Evolutionary conservation across 2,113 vertebrate species (phyloP).

Genomic region (Mustelus asterias): DNA sequence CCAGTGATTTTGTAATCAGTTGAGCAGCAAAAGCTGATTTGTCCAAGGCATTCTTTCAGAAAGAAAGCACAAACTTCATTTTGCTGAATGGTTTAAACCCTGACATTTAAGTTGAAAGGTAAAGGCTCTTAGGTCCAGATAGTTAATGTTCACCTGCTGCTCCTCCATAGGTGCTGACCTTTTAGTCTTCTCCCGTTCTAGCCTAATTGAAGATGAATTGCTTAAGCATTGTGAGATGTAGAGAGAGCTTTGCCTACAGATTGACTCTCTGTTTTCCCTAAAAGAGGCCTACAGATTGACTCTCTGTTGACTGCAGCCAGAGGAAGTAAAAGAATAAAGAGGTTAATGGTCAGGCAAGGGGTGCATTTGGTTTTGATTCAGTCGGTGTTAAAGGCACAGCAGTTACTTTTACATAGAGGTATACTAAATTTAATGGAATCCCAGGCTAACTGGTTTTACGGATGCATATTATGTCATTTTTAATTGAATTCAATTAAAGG

Average conservation of each 20-base stretch:
- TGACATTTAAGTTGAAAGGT: constrained; percentile 54
- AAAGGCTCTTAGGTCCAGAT: constrained; percentile 56
- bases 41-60: constrained; percentile 76
- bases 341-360: constrained; percentile 61
- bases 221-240: constrained; percentile 62
- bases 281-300: constrained; percentile 47
- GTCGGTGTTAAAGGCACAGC: constrained; percentile 68
- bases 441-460: not conserved
- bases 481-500: not conserved
- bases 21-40: constrained; percentile 89
- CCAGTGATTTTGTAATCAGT: constrained; percentile 91
- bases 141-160: constrained; percentile 75
- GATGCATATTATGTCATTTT: not conserved
- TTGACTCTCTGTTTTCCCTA: constrained; percentile 41
- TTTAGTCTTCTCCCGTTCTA: constrained; percentile 52
- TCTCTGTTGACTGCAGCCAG: constrained; percentile 56
- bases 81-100: constrained; percentile 68
- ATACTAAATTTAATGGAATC: constrained; percentile 58
- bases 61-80: constrained; percentile 74
- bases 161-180: constrained; percentile 69
- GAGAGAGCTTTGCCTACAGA: constrained; percentile 58
- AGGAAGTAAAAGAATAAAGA: constrained; percentile 65
- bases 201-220: constrained; percentile 54
- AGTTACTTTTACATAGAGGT: constrained; percentile 69
- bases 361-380: constrained; percentile 67